Evolutionary conservation across 2,797 vertebrate genomes (phyloP).

Genomic region (Apogon hyalosoma): DNA sequence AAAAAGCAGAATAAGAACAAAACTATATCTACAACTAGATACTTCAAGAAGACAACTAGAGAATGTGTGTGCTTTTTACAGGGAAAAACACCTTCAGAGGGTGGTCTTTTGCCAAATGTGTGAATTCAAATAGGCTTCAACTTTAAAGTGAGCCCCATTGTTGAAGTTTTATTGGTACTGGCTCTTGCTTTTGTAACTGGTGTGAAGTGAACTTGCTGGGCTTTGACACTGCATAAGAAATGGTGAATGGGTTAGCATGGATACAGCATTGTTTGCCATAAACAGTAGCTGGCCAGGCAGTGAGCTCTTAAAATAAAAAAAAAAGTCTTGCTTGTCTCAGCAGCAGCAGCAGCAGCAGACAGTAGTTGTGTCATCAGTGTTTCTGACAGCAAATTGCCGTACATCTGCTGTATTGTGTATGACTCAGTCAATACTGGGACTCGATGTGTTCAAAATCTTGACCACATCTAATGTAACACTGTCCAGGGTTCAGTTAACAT

Average conservation of each 20-base stretch:
- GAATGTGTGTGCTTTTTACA: neutral
- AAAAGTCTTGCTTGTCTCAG: neutral
- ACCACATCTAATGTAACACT: slow-evolving; percentile 2
- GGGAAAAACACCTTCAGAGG: slow-evolving; percentile 1
- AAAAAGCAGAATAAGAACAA: neutral
- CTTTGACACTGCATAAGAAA: slow-evolving; percentile 75
- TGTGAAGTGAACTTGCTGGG: slow-evolving; percentile 72
- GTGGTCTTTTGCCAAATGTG: slow-evolving; percentile 37
- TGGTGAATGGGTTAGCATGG: slow-evolving; percentile 53
- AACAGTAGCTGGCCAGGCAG: slow-evolving; percentile 21
- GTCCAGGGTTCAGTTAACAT: neutral
- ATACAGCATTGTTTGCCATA: slow-evolving; percentile 43
- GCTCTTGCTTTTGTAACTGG: slow-evolving; percentile 55
- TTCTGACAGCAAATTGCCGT: neutral
- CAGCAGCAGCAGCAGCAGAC: neutral
- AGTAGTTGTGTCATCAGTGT: neutral
- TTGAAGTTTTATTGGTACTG: slow-evolving; percentile 66
- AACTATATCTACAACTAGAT: neutral
- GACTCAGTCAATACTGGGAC: slow-evolving; percentile 19
- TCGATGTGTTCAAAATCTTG: neutral
- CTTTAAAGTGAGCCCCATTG: slow-evolving; percentile 67
- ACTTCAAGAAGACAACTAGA: neutral
- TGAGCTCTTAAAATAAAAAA: slow-evolving; percentile 7
- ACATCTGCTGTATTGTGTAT: slow-evolving; percentile 4
- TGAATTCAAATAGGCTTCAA: slow-evolving; percentile 54